Evolutionary conservation across 2,797 vertebrate species (phyloP).

Genomic region (Harpagifer antarcticus): DNA sequence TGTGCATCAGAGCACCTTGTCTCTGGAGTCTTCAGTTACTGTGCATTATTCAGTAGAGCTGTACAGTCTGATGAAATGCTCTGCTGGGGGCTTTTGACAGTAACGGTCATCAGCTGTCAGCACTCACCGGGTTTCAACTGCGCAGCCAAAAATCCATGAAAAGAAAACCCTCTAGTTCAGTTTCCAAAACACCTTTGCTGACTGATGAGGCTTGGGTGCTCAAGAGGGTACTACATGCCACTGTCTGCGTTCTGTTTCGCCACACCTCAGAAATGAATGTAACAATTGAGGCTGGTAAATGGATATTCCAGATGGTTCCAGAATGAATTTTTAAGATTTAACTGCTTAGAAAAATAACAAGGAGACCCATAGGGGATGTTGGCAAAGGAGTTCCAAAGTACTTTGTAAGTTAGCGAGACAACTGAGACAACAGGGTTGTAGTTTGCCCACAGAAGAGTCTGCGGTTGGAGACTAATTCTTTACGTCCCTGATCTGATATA

Average conservation of each 20-base stretch:
- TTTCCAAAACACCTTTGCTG: constrained; percentile 38
- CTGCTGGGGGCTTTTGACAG: constrained; percentile 65
- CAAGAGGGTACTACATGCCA: constrained; percentile 24
- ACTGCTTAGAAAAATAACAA: constrained; percentile 55
- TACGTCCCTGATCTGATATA: constrained; percentile 56
- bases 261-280: constrained; percentile 46
- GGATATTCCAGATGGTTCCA: constrained; percentile 66
- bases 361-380: constrained; percentile 42
- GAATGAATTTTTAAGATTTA: constrained; percentile 57
- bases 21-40: constrained; percentile 60
- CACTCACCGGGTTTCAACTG: constrained; percentile 33
- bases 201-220: constrained; percentile 39
- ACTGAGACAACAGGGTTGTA: constrained; percentile 33
- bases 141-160: constrained; percentile 35
- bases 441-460: constrained; percentile 44
- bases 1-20: constrained; percentile 55
- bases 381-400: constrained; percentile 59
- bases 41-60: constrained; percentile 72
- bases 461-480: constrained; percentile 39
- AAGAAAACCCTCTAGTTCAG: constrained; percentile 29
- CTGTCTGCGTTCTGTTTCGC: constrained; percentile 40
- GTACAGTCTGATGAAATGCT: constrained; percentile 61
- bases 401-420: constrained; percentile 45
- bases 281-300: constrained; percentile 41
- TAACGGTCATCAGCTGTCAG: constrained; percentile 67